Conservation (phyloP, 23 tunicate genomes). For the Corella eumyota region DNA sequence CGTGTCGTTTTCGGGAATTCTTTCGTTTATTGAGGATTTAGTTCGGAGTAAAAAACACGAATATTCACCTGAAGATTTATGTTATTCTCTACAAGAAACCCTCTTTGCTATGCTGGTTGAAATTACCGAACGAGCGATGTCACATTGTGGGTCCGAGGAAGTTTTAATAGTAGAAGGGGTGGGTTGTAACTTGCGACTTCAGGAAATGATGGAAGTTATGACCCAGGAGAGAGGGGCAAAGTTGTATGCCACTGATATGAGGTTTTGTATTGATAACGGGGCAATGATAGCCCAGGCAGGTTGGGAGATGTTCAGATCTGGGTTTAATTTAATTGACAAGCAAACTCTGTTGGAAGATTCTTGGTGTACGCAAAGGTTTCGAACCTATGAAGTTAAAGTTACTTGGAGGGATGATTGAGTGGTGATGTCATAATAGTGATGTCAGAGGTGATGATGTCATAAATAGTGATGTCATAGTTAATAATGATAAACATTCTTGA, state of each 20-base stretch:
- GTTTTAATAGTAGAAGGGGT: conserved; percentile 98
- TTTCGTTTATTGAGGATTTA: conserved; percentile 62
- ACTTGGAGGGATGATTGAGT: conserved; percentile 83
- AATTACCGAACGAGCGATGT: conserved; percentile 98
- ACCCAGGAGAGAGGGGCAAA: conserved; percentile 80
- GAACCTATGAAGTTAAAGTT: conserved; percentile 94
- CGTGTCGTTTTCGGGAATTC: conserved; percentile 83
- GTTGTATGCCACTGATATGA: conserved; percentile 80
- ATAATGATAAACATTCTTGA: too few relatives aligned
- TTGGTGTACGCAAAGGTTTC: conserved; percentile 81
- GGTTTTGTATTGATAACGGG: conserved; percentile 98
- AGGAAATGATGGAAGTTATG: conserved; percentile 95
- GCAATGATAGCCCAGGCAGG: conserved; percentile 99
- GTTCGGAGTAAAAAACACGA: conserved; percentile 54
- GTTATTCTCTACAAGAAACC: conserved; percentile 98
- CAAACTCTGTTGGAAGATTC: conserved; percentile 48
- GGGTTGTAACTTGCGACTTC: conserved; percentile 76
- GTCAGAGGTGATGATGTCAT: too few relatives aligned
- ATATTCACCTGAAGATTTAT: conserved; percentile 69
- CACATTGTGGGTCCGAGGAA: conserved; percentile 85
- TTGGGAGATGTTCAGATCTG: conserved; percentile 68
- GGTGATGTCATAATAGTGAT: too few relatives aligned
- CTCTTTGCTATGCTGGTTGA: conserved; percentile 95
- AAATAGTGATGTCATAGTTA: too few relatives aligned
- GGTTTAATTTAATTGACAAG: conserved; percentile 17